Evolutionary conservation across 2,888 invertebrate species (phyloP), one percentile per base, ranked within the genome.

Genomic region (Diachrysia chrysitis): DNA sequence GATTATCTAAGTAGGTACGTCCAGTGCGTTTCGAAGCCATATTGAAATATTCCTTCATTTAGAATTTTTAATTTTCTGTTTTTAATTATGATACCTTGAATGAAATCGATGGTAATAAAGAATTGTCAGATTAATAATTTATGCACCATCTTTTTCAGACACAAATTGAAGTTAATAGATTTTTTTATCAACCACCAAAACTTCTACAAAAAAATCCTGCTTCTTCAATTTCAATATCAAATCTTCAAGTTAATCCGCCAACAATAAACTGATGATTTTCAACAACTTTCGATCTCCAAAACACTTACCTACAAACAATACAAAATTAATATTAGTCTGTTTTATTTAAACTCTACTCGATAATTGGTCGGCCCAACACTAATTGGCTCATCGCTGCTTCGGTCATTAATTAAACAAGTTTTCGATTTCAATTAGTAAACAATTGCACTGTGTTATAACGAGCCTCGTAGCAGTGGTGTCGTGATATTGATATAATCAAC

Each of bases 361-460:
- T 88, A 87, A 88, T 86, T 88, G 87, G 83, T 66, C 65, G 17
- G 67, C 62, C 71, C 83, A 82, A 61, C 83, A 75, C 87, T 91
- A 91, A 91, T 91, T 90, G 89, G 87, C 80, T 84, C 83, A 83
- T 81, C 76, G 76, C 35, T 74, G 67, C 78, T 75, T 71, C 76
- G 79, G 66, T 87, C 88, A 89, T 90, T 92, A 90, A 92, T 90
- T 92, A 88, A 87, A 82, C 85, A 87, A 91, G 89, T 91, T 91
- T 92, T 92, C 86, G 85, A 87, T 91, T 90, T 90, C 90, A 91
- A 90, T 92, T 89, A 86, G 85, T 84, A 85, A 88, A 90, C 90
- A 89, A 89, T 88, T 87, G 87, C 79, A 81, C 66, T 81, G 78
- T 70, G 71, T 71, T 73, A 78, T 74, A 72, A 70, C 69, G 69